A percentile compares a stretch with the other conserved stretches of the same genome.
phyloP scores from a whole-genome alignment of 2,113 vertebrate genomes.

The Cheirogaleus medius region DNA sequence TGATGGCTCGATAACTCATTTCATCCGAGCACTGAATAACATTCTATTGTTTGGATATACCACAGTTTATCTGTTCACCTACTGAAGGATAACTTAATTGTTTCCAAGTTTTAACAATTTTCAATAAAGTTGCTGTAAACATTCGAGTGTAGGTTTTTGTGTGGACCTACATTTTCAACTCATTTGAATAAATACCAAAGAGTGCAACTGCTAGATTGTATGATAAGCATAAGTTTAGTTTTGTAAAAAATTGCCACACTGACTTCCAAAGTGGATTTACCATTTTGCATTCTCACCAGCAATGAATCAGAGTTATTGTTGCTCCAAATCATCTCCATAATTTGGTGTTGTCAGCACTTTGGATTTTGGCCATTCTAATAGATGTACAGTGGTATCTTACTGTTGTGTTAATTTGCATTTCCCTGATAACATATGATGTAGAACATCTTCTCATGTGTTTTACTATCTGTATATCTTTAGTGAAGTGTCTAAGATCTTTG shows the following conservation, averaged over 20 bases:
- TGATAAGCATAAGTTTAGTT: neutral
- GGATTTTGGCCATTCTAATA: neutral
- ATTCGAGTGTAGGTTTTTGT: neutral
- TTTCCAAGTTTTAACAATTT: neutral
- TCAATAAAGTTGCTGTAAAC: neutral
- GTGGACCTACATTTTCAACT: neutral
- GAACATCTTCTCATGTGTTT: neutral
- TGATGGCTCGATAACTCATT: neutral
- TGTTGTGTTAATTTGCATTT: neutral
- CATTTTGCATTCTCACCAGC: neutral
- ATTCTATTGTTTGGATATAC: neutral
- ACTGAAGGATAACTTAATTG: neutral
- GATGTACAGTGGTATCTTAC: neutral
- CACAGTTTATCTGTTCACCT: neutral
- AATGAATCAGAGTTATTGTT: neutral
- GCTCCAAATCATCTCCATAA: neutral
- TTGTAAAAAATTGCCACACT: neutral
- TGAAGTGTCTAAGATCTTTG: neutral
- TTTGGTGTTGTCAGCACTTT: neutral
- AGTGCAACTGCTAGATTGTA: neutral
- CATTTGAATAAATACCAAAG: neutral
- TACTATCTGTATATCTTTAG: neutral
- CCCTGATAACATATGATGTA: neutral
- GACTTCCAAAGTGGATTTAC: neutral
- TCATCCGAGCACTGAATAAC: neutral